These are phyloP conservation scores for Antigone vipio DNA, from an alignment of 2,113 vertebrate species.

Conservation along the genomic window DNA sequence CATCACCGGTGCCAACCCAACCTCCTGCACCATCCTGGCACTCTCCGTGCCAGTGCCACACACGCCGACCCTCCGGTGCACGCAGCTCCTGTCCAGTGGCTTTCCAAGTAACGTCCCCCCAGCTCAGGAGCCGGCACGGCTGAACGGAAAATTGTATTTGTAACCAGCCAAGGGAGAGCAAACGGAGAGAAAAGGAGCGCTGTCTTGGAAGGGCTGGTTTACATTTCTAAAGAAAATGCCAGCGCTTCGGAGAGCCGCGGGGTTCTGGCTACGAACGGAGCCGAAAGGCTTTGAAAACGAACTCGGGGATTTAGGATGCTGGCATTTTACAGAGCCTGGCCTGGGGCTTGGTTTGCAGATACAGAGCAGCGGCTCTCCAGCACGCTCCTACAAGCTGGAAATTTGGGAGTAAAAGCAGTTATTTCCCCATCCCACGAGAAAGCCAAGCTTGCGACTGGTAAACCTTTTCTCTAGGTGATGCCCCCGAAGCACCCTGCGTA, in stretches of 20 bases:
- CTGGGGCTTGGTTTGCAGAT: background rate
- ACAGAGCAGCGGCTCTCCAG: background rate
- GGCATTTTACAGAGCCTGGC: background rate
- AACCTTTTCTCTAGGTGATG: background rate
- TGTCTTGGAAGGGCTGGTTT: background rate
- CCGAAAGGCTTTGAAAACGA: background rate
- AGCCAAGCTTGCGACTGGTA: background rate
- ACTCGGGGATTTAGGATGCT: background rate
- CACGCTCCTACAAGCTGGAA: background rate
- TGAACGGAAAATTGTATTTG: background rate
- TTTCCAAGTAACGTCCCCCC: background rate
- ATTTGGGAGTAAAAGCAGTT: background rate
- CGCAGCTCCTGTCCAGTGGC: background rate
- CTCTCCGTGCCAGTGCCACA: background rate
- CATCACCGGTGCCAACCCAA: background rate
- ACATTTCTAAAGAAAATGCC: constrained; percentile 48
- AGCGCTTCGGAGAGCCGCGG: background rate
- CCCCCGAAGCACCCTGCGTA: accelerated
- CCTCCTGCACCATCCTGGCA: background rate
- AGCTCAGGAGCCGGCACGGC: background rate
- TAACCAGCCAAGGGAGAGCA: background rate
- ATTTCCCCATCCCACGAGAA: background rate
- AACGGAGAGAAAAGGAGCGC: background rate
- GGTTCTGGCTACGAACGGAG: background rate
- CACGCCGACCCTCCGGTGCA: background rate